A percentile compares a stretch with the other conserved stretches of the same genome.
Evolutionary conservation across 2,113 vertebrate species (phyloP).

Genomic region (Coregonus clupeaformis): DNA sequence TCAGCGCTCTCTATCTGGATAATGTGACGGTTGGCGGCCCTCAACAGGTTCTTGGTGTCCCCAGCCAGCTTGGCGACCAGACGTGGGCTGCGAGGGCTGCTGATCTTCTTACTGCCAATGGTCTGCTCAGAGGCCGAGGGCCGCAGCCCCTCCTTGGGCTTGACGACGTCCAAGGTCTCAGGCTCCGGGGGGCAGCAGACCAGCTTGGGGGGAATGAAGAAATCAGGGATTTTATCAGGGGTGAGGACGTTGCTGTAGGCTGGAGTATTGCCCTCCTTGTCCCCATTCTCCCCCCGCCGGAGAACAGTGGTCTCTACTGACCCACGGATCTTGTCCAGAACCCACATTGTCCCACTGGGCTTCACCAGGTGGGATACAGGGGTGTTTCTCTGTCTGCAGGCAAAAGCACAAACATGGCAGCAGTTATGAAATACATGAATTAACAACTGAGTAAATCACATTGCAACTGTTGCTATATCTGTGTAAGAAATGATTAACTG

Average conservation of each 20-base stretch:
- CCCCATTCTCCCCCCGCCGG: constrained; percentile 74
- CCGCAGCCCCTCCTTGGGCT: constrained; percentile 67
- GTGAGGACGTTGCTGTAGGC: constrained; percentile 94
- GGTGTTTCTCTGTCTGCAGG: constrained; percentile 50
- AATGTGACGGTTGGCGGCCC: constrained; percentile 85
- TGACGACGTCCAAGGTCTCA: constrained; percentile 57
- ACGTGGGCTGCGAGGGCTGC: constrained; percentile 72
- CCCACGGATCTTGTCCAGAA: constrained; percentile 90
- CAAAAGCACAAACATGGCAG: constrained; percentile 20
- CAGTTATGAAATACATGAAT: not conserved
- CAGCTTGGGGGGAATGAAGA: constrained; percentile 95
- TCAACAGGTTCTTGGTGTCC: constrained; percentile 82
- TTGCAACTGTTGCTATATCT: too few relatives aligned
- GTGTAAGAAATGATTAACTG: too few relatives aligned
- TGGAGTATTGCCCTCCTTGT: constrained; percentile 70
- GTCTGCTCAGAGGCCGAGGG: constrained; percentile 80
- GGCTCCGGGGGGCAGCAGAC: constrained; percentile 76
- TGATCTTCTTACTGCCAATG: constrained; percentile 72
- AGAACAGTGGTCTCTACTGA: constrained; percentile 80
- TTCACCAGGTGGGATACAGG: constrained; percentile 22
- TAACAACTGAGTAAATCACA: too few relatives aligned
- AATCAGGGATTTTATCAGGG: constrained; percentile 95
- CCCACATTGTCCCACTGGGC: constrained; percentile 81
- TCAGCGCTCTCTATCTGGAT: constrained; percentile 95
- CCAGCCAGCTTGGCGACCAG: constrained; percentile 78